These are phyloP conservation scores for Cyrtonyx montezumae DNA, from an alignment of 2,113 vertebrate genomes.

Conservation along the genomic window DNA sequence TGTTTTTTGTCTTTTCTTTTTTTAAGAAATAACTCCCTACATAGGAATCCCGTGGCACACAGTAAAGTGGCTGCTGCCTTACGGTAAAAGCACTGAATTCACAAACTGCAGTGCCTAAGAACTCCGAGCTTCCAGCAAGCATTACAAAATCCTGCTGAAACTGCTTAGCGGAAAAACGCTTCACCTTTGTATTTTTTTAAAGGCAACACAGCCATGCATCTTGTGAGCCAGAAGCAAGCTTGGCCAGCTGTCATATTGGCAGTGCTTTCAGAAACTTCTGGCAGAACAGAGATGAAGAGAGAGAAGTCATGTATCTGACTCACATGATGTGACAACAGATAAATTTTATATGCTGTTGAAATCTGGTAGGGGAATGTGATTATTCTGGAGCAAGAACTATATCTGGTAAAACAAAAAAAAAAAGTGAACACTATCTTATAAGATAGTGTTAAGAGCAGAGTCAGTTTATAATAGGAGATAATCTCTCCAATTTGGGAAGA, in stretches of 20 bases:
- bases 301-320: background rate
- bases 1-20: background rate
- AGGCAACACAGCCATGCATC: background rate
- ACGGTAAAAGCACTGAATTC: slow-evolving; percentile 24
- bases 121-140: slow-evolving; percentile 11
- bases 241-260: background rate
- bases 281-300: background rate
- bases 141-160: background rate
- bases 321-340: background rate
- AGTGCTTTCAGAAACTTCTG: background rate
- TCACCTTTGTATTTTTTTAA: background rate
- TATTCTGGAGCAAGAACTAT: background rate
- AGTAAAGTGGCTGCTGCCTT: slow-evolving; percentile 24
- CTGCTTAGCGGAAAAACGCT: background rate
- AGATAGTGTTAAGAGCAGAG: background rate
- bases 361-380: background rate
- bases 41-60: background rate
- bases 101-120: slow-evolving; percentile 25
- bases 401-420: background rate
- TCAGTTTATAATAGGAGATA: background rate
- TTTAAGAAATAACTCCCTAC: background rate
- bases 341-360: background rate
- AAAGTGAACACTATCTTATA: background rate
- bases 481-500: background rate
- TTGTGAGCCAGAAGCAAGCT: background rate